Evolutionary conservation across 2,888 invertebrate genomes (phyloP).

Genomic region (Drosophila mayaguana): DNA sequence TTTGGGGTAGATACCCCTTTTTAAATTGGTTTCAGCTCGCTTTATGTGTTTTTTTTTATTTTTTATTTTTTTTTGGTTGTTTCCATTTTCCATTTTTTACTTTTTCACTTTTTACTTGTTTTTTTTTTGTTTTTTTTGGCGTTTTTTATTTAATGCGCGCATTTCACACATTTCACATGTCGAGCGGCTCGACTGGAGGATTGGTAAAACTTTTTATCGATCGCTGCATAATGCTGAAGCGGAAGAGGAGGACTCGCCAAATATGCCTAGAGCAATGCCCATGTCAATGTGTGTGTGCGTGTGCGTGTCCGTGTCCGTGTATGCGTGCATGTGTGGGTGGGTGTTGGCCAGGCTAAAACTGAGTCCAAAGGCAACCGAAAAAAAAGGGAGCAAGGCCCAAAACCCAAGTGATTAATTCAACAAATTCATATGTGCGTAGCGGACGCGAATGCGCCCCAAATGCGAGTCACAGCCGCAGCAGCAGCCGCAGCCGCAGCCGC

Average conservation of each 20-base stretch:
- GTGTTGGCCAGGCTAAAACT: slow-evolving; percentile 48
- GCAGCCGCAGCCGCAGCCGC: slow-evolving; percentile 1
- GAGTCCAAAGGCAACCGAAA: slow-evolving; percentile 24
- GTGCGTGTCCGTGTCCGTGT: neutral
- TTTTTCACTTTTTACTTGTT: slow-evolving; percentile 26
- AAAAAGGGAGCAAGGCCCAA: slow-evolving; percentile 50
- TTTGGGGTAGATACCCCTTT: slow-evolving; percentile 19
- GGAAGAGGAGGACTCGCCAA: slow-evolving; percentile 33
- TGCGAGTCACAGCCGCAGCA: slow-evolving; percentile 1
- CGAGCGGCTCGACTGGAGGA: slow-evolving; percentile 55
- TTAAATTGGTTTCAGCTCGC: slow-evolving; percentile 26
- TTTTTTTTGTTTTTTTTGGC: slow-evolving; percentile 52
- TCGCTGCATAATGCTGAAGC: slow-evolving; percentile 66
- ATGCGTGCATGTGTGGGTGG: neutral
- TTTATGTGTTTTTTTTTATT: slow-evolving; percentile 7
- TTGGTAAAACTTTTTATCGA: slow-evolving; percentile 78
- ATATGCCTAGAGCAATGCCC: slow-evolving; percentile 72
- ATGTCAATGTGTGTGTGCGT: slow-evolving; percentile 50
- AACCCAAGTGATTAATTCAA: slow-evolving; percentile 81
- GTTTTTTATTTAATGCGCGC: slow-evolving; percentile 80
- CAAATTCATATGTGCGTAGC: slow-evolving; percentile 79
- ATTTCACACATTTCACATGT: slow-evolving; percentile 81
- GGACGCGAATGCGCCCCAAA: slow-evolving; percentile 15
- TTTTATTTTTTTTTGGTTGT: too few relatives aligned
- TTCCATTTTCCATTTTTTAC: slow-evolving; percentile 8